Evolutionary conservation across 2,797 vertebrate species (phyloP).

Genomic region (Poliocrania exsul): DNA sequence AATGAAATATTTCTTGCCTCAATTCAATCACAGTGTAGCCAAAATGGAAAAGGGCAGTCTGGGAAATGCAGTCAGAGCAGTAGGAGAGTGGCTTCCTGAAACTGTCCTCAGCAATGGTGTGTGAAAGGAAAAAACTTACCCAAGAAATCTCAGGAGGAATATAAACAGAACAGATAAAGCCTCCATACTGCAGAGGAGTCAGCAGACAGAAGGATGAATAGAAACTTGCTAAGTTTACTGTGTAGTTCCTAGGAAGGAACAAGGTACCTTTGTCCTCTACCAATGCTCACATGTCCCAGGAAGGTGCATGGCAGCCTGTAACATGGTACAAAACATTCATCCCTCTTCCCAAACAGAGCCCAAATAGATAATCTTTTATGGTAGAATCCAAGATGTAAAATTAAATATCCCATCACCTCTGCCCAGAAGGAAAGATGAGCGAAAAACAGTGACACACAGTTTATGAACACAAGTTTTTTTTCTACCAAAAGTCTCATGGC

Average conservation of each 20-base stretch:
- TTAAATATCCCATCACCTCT: background rate
- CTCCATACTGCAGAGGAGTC: background rate
- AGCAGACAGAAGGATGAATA: background rate
- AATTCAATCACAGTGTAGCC: rapidly evolving
- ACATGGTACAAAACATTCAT: background rate
- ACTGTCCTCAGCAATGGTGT: background rate
- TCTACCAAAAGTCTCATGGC: rapidly evolving
- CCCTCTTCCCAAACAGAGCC: background rate
- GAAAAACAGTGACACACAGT: background rate
- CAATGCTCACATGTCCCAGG: rapidly evolving
- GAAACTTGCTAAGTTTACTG: background rate
- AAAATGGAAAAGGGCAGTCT: background rate
- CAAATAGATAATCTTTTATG: background rate
- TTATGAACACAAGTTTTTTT: background rate
- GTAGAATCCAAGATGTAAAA: background rate
- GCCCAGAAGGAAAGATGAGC: background rate
- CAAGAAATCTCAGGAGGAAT: background rate
- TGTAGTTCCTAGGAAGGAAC: background rate
- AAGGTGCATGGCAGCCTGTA: background rate
- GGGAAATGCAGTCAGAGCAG: background rate
- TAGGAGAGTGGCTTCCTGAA: background rate
- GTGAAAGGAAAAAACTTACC: background rate
- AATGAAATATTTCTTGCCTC: background rate
- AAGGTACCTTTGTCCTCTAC: rapidly evolving
- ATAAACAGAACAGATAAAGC: background rate